phyloP scores from a whole-genome alignment of 2,888 invertebrate species.

The Tiphia femorata region DNA sequence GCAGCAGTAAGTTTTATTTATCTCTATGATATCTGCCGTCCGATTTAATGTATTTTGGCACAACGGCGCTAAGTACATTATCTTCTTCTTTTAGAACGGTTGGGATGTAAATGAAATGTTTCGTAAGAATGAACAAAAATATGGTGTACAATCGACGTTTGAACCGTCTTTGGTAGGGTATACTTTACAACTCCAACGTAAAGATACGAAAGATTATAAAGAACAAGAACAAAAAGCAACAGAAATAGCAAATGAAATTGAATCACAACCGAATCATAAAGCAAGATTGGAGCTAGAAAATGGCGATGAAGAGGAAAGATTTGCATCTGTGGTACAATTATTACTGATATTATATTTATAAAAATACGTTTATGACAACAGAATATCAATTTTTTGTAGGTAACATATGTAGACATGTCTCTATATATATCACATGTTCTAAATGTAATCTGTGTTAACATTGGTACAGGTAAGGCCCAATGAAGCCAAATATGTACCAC shows the following conservation, averaged over 20 bases:
- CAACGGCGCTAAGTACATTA: no score
- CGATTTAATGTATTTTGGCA: no score
- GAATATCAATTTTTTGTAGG: slow-evolving; percentile 3
- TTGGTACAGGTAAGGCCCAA: slow-evolving; percentile 62
- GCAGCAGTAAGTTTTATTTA: slow-evolving; percentile 72
- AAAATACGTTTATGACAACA: neutral
- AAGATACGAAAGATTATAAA: slow-evolving; percentile 89
- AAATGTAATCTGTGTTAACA: no score
- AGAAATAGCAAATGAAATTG: slow-evolving; percentile 93
- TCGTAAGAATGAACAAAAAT: slow-evolving; percentile 89
- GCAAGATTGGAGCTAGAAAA: slow-evolving; percentile 90
- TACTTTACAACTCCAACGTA: slow-evolving; percentile 87
- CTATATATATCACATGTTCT: no score
- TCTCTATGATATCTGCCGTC: neutral
- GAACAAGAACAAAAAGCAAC: slow-evolving; percentile 89
- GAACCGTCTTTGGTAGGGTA: slow-evolving; percentile 93
- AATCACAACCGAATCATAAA: slow-evolving; percentile 85
- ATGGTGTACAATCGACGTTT: slow-evolving; percentile 93
- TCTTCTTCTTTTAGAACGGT: slow-evolving; percentile 78
- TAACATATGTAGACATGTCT: no score
- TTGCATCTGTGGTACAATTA: slow-evolving; percentile 82
- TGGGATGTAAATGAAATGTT: slow-evolving; percentile 99
- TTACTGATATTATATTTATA: slow-evolving; percentile 4
- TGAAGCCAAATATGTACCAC: slow-evolving; percentile 81
- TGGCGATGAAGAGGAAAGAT: slow-evolving; percentile 90